Base-by-base conservation (phyloP, 2,888 invertebrate genomes). In the Parnassius mnemosyne region DNA sequence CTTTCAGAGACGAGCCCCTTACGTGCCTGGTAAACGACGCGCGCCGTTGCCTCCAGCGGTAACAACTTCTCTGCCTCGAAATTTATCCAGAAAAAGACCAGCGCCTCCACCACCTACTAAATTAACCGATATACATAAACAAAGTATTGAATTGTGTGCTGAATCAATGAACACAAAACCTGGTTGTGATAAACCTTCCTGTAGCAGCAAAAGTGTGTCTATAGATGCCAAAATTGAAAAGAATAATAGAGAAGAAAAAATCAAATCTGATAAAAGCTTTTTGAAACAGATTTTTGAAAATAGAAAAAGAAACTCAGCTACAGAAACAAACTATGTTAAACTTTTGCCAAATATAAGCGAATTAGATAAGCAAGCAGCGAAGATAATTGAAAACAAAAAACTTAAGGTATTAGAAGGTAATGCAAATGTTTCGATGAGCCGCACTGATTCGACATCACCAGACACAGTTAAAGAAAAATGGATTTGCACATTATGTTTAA, bases 311-410 rank as follows among this genome's bases (percentile, higher is more conserved):
- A 83, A 83, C 71, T 87, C 89, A 3, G 72, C 74, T 13, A 74
- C 81, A 55, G 87, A 88, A 65, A 78, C 80, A 20, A 65, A 80
- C 34, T 71, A 84, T 88, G 93, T 71, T 72, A 95, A 79, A 92
- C 93, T 72, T 91, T 83, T 96, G 56, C 94, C 95, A 0, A 96
- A 94, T 77, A 96, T 96, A 69, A 96, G 96, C 75, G 96, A 96
- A 79, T 83, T 96, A 66, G 96, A 96, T 78, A 93, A 94, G 70
- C 95, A 96, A 81, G 96, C 96, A 0, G 93, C 94, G 1, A 95
- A 95, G 81, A 95, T 96, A 69, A 93, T 96, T 53, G 93, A 93
- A 77, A 92, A 78, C 76, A 63, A 63, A 53, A 63, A 63, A 56
- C 53, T 60, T 2, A 63, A 56, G 34, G 42, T 49, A 47, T 52